Evolutionary conservation across 2,888 invertebrate species (phyloP), one percentile per base, ranked within the genome.

Genomic region (Eupithecia subumbrata): DNA sequence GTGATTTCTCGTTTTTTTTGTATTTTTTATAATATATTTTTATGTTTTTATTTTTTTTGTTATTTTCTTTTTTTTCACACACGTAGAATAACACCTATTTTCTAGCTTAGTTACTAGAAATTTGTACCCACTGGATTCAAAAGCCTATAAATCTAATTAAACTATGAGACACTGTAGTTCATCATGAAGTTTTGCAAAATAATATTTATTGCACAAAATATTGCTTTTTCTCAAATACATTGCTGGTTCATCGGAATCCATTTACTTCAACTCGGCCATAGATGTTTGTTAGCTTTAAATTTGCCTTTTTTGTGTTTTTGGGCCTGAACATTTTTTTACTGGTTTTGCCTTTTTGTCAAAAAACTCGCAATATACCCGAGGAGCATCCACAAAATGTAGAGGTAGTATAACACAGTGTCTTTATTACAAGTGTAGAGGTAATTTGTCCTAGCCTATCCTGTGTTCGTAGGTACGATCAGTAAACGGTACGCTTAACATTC

Each of bases 161-260:
- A 64, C 18, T 64, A 64, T 34, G 5, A 40, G 66, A 67, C 66
- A 40, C n/a, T n/a, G n/a, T n/a, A n/a, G 64, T 30, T 64, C 34
- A 37, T 11, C 34, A n/a, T 66, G n/a, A 37, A 66, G 5, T 67
- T n/a, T 66, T 66, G n/a, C n/a, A n/a, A n/a, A n/a, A n/a, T n/a
- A n/a, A n/a, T n/a, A n/a, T n/a, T n/a, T n/a, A n/a, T n/a, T n/a
- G n/a, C n/a, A n/a, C 66, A 11, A 37, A 66, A 37, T 40, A 37
- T 67, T 67, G n/a, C 66, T 67, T 37, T 12, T n/a, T 37, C 9
- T n/a, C 4, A 66, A 66, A 40, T 66, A 56, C 22, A 9, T 18
- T n/a, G n/a, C n/a, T n/a, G 56, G 12, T 4, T 12, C 25, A 0
- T 25, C 4, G 22, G 9, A 52, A 22, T 56, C 11, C 22, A 56